Conservation (phyloP, 2,113 vertebrate genomes). For the Podarcis muralis region DNA sequence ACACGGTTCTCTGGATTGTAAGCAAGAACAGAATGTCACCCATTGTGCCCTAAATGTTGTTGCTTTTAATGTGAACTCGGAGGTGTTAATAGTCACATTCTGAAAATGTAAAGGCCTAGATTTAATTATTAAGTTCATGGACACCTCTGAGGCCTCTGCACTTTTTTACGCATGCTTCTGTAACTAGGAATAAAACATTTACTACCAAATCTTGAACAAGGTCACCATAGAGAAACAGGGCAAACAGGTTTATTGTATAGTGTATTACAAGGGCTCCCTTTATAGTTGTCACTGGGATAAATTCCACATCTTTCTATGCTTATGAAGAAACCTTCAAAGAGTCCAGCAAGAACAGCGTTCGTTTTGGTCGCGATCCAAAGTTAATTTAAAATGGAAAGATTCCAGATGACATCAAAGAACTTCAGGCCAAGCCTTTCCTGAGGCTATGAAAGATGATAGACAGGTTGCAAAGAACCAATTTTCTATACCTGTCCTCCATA, state of each 20-base stretch:
- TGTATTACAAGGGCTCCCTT: neutral
- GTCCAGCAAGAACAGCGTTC: neutral
- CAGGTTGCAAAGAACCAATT: constrained; percentile 6
- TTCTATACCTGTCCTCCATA: neutral
- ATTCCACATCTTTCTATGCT: constrained; percentile 25
- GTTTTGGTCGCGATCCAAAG: constrained; percentile 16
- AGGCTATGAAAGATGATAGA: constrained; percentile 27
- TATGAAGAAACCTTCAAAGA: constrained; percentile 34
- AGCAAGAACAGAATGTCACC: constrained; percentile 8
- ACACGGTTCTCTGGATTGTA: neutral
- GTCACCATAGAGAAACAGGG: constrained; percentile 13
- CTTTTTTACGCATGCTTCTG: neutral
- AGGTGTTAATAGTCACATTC: constrained; percentile 17
- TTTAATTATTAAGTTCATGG: neutral
- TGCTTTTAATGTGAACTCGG: neutral
- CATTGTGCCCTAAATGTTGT: neutral
- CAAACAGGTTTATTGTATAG: constrained; percentile 20
- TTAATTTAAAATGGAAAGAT: constrained; percentile 38
- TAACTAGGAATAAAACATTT: constrained; percentile 6
- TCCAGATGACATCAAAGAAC: constrained; percentile 28
- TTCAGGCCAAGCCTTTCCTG: constrained; percentile 3
- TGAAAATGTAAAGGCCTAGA: constrained; percentile 7
- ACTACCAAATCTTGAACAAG: constrained; percentile 1
- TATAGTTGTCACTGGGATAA: constrained; percentile 10
- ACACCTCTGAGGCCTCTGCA: neutral